phyloP scores from a whole-genome alignment of 2,797 vertebrate species.

The Fistularia commersonii region DNA sequence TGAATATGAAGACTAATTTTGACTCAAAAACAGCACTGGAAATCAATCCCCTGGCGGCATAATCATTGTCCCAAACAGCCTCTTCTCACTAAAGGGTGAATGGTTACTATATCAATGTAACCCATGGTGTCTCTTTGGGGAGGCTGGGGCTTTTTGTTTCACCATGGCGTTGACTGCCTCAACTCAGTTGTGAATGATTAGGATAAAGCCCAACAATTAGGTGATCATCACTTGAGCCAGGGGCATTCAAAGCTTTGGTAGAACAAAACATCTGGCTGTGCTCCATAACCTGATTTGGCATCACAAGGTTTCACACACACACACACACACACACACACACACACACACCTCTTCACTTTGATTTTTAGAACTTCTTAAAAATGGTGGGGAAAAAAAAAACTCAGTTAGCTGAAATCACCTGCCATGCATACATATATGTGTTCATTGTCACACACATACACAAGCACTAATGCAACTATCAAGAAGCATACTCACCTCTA shows the following conservation, averaged over 20 bases:
- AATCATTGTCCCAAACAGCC: constrained; percentile 28
- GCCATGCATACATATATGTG: too few relatives aligned
- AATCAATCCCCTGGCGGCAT: constrained; percentile 41
- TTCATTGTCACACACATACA: too few relatives aligned
- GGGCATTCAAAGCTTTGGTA: constrained; percentile 22
- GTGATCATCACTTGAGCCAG: constrained; percentile 16
- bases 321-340: constrained; percentile 11
- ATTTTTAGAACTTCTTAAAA: too few relatives aligned
- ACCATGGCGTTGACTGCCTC: constrained; percentile 17
- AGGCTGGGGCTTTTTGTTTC: constrained; percentile 25
- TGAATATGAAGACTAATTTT: constrained; percentile 29
- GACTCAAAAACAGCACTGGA: constrained; percentile 34
- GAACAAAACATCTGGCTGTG: constrained; percentile 19
- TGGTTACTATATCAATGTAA: constrained; percentile 7
- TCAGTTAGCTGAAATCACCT: too few relatives aligned
- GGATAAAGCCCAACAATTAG: constrained; percentile 6
- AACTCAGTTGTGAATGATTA: constrained; percentile 4
- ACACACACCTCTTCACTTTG: too few relatives aligned
- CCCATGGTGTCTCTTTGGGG: constrained; percentile 3
- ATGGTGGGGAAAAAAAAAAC: too few relatives aligned
- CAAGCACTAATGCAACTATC: too few relatives aligned
- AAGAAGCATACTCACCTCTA: too few relatives aligned
- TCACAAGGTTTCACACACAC: constrained; percentile 13
- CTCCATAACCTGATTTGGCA: constrained; percentile 10
- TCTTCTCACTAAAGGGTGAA: constrained; percentile 13